Evolutionary conservation across 2,797 vertebrate species (phyloP).

Genomic region (Enteromius fasciolatus): DNA sequence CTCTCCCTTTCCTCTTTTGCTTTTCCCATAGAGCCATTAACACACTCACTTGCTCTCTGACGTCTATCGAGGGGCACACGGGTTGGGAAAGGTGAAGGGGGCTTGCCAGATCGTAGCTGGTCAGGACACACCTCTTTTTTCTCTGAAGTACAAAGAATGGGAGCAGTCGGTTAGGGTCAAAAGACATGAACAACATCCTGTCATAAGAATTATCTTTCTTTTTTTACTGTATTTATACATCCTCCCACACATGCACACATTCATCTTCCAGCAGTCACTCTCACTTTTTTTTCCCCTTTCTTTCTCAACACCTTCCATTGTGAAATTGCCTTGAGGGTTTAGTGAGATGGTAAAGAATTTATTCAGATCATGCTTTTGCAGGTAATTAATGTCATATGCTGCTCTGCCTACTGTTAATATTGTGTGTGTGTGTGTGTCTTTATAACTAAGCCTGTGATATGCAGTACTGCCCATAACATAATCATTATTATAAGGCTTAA

Average conservation of each 20-base stretch:
- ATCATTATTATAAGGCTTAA: constrained; percentile 29
- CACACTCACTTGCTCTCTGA: constrained; percentile 78
- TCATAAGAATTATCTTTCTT: constrained; percentile 67
- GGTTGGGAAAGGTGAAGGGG: constrained; percentile 30
- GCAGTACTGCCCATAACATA: neutral
- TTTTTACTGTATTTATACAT: constrained; percentile 69
- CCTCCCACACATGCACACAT: constrained; percentile 40
- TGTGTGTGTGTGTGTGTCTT: constrained; percentile 8
- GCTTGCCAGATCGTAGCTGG: constrained; percentile 49
- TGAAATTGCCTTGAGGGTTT: constrained; percentile 77
- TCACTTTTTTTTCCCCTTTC: constrained; percentile 49
- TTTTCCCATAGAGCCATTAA: constrained; percentile 66
- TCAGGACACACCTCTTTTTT: constrained; percentile 58
- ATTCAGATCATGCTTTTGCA: constrained; percentile 64
- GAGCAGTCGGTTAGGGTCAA: constrained; percentile 44
- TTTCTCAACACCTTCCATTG: constrained; percentile 66
- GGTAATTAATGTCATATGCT: constrained; percentile 70
- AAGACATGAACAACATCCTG: constrained; percentile 57
- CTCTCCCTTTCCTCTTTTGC: constrained; percentile 50
- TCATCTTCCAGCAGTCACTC: constrained; percentile 65
- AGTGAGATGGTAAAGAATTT: constrained; percentile 63
- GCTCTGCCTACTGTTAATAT: constrained; percentile 36
- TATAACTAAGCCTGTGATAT: constrained; percentile 14
- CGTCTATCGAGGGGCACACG: constrained; percentile 65
- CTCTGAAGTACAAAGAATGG: constrained; percentile 49